Evolutionary conservation across 1,140 invertebrate genomes (phyloP).

Genomic region (Heliothis virescens): DNA sequence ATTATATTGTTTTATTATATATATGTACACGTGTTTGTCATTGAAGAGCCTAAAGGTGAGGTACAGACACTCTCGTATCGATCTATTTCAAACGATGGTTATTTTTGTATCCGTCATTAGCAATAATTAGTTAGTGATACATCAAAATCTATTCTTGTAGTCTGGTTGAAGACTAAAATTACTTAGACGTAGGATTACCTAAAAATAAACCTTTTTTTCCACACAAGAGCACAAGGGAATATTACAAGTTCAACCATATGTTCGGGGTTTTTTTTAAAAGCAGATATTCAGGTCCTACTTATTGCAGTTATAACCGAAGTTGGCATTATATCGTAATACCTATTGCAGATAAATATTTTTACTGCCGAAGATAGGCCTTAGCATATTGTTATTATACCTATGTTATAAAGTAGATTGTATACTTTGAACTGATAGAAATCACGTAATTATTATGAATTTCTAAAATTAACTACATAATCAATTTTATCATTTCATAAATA

Average conservation of each 20-base stretch:
- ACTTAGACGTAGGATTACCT: no score
- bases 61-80: background rate
- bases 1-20: background rate
- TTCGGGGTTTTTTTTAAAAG: background rate
- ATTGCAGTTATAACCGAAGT: background rate
- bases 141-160: background rate
- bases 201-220: no score
- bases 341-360: no score
- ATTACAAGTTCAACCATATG: no score
- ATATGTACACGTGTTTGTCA: background rate
- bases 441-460: no score
- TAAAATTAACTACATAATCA: no score
- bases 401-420: no score
- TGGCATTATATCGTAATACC: background rate
- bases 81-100: slow-evolving; percentile 8
- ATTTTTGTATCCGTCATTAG: background rate
- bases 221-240: no score
- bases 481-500: no score
- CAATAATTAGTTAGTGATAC: background rate
- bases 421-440: background rate
- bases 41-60: slow-evolving; percentile 4
- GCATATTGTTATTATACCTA: no score
- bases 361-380: no score
- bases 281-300: background rate
- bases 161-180: no score